phyloP scores from a whole-genome alignment of 2,113 vertebrate species.

The Zapornia atra region DNA sequence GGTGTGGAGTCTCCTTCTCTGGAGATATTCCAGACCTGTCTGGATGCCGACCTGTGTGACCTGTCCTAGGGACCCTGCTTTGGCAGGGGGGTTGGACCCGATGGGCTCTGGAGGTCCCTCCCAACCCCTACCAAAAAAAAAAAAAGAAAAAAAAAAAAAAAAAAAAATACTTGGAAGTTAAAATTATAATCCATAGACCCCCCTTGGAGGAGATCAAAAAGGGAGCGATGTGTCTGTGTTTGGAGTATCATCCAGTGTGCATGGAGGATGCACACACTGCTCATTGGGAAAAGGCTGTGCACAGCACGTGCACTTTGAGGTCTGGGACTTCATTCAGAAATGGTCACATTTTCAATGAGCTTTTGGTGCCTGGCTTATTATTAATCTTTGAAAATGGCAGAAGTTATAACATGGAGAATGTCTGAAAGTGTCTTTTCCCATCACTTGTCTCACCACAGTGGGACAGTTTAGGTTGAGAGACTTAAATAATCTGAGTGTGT shows the following conservation, averaged over 20 bases:
- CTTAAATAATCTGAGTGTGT: background rate
- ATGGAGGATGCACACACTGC: accelerated
- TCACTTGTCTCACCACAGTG: background rate
- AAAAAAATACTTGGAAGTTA: background rate
- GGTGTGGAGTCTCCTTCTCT: no score
- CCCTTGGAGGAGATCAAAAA: background rate
- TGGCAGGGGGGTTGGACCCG: no score
- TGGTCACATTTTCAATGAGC: background rate
- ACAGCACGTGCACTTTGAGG: background rate
- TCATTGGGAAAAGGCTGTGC: background rate
- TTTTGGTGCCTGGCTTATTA: background rate
- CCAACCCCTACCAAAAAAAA: no score
- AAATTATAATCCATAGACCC: background rate
- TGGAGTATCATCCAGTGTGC: background rate
- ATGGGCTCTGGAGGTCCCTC: no score
- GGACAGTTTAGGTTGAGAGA: background rate
- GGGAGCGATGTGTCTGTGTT: background rate
- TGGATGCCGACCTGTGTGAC: no score
- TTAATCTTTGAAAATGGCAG: background rate
- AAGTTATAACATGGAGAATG: background rate
- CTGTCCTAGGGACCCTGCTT: no score
- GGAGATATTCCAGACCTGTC: no score
- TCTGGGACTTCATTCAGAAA: background rate
- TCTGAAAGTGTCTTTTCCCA: background rate
- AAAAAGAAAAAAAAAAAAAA: no score